A percentile compares a stretch with the other conserved stretches of the same genome.
Evolutionary conservation across 2,113 vertebrate genomes (phyloP).

Genomic region (Mellivora capensis): DNA sequence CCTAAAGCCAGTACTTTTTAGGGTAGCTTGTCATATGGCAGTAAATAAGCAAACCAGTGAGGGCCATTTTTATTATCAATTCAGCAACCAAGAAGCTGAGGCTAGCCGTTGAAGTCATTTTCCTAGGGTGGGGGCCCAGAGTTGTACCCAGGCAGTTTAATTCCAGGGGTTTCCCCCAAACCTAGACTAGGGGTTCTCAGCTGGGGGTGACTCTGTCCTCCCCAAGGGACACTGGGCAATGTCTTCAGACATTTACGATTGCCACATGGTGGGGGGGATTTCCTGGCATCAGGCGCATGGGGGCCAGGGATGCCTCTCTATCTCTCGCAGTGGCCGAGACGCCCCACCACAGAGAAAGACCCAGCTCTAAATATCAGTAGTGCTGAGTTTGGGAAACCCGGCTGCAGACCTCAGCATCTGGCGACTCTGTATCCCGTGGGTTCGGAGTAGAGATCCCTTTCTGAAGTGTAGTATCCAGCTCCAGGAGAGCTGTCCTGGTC

Average conservation of each 20-base stretch:
- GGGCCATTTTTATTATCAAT: not conserved
- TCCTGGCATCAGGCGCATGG: not conserved
- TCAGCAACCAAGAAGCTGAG: not conserved
- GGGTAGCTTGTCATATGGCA: not conserved
- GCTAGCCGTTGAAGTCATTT: not conserved
- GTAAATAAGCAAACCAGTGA: not conserved
- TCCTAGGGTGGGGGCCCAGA: not conserved
- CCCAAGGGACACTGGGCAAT: not conserved
- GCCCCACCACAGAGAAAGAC: not conserved
- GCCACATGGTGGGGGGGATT: not conserved
- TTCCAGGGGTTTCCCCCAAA: not conserved
- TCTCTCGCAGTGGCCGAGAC: not conserved
- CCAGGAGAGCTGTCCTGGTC: not conserved
- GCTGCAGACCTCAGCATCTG: not conserved
- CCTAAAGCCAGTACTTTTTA: not conserved
- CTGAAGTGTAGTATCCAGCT: not conserved
- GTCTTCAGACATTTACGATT: not conserved
- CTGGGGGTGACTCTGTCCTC: not conserved
- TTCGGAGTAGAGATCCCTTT: not conserved
- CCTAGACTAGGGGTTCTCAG: not conserved
- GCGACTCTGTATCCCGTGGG: not conserved
- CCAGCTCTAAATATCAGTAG: not conserved
- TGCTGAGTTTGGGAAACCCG: not conserved
- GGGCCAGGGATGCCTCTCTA: not conserved
- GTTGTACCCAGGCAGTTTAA: not conserved